phyloP scores from a whole-genome alignment of 2,888 invertebrate genomes.

The Nematopogon swammerdamellus region DNA sequence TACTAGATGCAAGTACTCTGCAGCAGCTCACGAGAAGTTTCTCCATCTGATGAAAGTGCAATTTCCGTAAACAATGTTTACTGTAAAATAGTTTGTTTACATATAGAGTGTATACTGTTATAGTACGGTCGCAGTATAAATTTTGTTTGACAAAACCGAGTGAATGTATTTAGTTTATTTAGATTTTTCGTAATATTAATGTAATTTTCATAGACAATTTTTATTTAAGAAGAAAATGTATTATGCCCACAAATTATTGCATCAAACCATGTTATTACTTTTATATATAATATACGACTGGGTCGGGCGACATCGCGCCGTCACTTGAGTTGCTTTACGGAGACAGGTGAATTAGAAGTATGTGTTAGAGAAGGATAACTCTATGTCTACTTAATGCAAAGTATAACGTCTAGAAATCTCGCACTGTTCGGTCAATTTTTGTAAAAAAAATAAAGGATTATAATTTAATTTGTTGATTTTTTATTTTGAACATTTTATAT shows the following conservation, averaged over 20 bases:
- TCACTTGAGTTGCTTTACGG: slow-evolving; percentile 40
- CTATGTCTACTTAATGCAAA: slow-evolving; percentile 58
- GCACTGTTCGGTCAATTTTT: slow-evolving; percentile 58
- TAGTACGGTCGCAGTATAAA: not conserved
- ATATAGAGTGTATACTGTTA: not conserved
- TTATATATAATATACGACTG: slow-evolving; percentile 37
- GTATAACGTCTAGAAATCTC: slow-evolving; percentile 58
- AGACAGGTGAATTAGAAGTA: slow-evolving; percentile 53
- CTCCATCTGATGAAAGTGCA: not conserved
- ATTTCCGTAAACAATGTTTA: not conserved
- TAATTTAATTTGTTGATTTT: slow-evolving; percentile 38
- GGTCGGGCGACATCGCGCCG: slow-evolving; percentile 24
- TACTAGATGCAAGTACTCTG: too few relatives aligned
- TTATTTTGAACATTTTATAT: too few relatives aligned
- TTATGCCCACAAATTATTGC: slow-evolving; percentile 19
- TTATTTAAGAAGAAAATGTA: slow-evolving; percentile 15
- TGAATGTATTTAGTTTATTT: not conserved
- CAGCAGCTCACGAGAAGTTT: too few relatives aligned
- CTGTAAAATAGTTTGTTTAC: not conserved
- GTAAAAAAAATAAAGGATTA: slow-evolving; percentile 53
- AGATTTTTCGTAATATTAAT: not conserved
- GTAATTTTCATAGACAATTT: not conserved
- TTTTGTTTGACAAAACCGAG: not conserved
- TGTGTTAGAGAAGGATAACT: slow-evolving; percentile 52
- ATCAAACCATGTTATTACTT: slow-evolving; percentile 40